phyloP scores from a whole-genome alignment of 1,140 invertebrate species.

The Drosophila carrolli region DNA sequence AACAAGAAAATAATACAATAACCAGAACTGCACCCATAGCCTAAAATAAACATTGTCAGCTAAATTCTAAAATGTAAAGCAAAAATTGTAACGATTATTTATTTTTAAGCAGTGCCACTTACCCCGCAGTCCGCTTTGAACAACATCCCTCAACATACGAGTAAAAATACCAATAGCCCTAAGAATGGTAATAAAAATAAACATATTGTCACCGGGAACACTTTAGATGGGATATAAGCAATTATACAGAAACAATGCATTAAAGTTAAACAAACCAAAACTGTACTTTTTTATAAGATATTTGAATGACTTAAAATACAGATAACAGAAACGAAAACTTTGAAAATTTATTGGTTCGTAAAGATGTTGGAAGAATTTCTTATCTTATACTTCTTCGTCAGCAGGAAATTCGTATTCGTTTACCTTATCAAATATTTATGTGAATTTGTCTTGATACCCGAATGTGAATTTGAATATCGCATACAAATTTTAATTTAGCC shows the following conservation, averaged over 20 bases:
- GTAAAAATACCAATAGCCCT: conserved; percentile 51
- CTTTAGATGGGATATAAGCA: conserved; percentile 64
- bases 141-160: conserved; percentile 30
- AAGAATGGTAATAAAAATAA: conserved; percentile 37
- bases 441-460: neutral
- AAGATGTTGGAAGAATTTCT: neutral
- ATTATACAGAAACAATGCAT: conserved; percentile 58
- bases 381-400: neutral
- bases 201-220: conserved; percentile 66
- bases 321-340: conserved; percentile 27
- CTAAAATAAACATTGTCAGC: conserved; percentile 40
- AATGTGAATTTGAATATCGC: too few relatives aligned
- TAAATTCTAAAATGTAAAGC: conserved; percentile 25
- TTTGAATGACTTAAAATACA: conserved; percentile 72
- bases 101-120: conserved; percentile 29
- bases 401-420: neutral
- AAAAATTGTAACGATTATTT: conserved; percentile 14
- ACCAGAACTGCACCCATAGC: conserved; percentile 29
- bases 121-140: conserved; percentile 50
- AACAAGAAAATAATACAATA: conserved; percentile 21
- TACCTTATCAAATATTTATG: neutral
- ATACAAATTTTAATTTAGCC: too few relatives aligned
- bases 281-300: conserved; percentile 79
- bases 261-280: conserved; percentile 73
- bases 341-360: neutral